Base-by-base conservation (phyloP, 1,140 invertebrate genomes). In the Luehdorfia chinensis region DNA sequence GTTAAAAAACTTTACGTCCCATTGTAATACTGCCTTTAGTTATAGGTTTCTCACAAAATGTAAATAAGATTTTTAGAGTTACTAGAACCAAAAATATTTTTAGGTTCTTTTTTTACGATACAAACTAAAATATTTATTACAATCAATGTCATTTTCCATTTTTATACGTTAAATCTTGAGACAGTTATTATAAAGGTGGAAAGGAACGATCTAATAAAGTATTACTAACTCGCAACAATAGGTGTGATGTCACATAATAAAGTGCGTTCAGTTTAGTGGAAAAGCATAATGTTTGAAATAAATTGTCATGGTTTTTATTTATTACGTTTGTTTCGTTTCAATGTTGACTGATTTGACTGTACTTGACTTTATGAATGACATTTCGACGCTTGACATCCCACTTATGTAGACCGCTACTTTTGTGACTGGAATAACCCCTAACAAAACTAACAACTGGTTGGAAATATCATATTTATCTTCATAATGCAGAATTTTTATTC, bases 171-270 rank as follows among this genome's bases (percentile, higher is more conserved):
- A 30, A 43, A 18, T n/a, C 25, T 31, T 31, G 0, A 1, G 11
- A 27, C 12, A 27, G 39, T 16, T 37, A 21, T 5, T 31, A 12
- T 31, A 31, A 31, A 31, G 12, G 12, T 47, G 14, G 55, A 59
- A 56, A 49, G 54, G 56, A 50, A 56, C 62, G 39, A 36, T 47
- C 41, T 47, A 44, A 41, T 51, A 59, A 58, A 56, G 59, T 59
- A 71, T 47, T 52, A 66, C 67, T 70, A 67, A 68, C 59, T 64
- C 56, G 36, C 50, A 63, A 49, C 64, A 68, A 64, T 80, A 77
- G 83, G 81, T 85, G 81, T 65, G 81, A 85, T 83, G 81, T 85
- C 79, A 56, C 59, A 69, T 47, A 56, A 43, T 43, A 23, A 25
- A 30, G 25, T 30, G 39, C 15, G 25, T 43, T 43, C 48, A 59